Evolutionary conservation across 2,888 invertebrate species (phyloP).

Genomic region (Dilophus febrilis): DNA sequence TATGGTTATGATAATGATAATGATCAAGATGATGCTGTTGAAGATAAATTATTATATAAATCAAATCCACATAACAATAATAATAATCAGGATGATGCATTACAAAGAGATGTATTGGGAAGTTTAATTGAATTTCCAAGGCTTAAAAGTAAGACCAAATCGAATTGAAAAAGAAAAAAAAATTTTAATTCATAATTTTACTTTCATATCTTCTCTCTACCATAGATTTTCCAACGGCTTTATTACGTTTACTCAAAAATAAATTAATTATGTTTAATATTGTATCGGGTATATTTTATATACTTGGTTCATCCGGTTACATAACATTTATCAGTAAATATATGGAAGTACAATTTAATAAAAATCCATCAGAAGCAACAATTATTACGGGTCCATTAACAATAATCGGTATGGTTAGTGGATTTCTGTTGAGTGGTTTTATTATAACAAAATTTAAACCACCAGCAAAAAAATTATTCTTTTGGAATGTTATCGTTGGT

Average conservation of each 20-base stretch:
- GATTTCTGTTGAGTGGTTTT: conserved; percentile 39
- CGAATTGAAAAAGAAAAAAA: too few relatives aligned
- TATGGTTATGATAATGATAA: neutral
- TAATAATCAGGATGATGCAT: conserved; percentile 18
- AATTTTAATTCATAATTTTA: too few relatives aligned
- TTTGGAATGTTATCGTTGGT: conserved; percentile 47
- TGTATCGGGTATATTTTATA: conserved; percentile 44
- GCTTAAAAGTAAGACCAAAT: conserved; percentile 21
- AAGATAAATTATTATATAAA: conserved; percentile 16
- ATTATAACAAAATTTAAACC: conserved; percentile 44
- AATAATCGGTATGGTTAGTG: conserved; percentile 40
- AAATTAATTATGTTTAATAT: conserved; percentile 48
- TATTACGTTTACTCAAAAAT: conserved; percentile 43
- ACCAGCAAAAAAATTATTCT: conserved; percentile 35
- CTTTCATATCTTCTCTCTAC: too few relatives aligned
- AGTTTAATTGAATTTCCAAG: conserved; percentile 22
- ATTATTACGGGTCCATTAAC: conserved; percentile 44
- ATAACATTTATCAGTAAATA: conserved; percentile 51
- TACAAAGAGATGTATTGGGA: conserved; percentile 16
- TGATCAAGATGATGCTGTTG: conserved; percentile 2
- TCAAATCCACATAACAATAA: too few relatives aligned
- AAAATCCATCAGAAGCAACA: conserved; percentile 45
- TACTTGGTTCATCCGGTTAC: conserved; percentile 43
- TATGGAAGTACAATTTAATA: conserved; percentile 54
- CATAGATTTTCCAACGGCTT: conserved; percentile 39